These are phyloP conservation scores for Esox niger DNA, from an alignment of 2,113 vertebrate species.

Conservation along the genomic window DNA sequence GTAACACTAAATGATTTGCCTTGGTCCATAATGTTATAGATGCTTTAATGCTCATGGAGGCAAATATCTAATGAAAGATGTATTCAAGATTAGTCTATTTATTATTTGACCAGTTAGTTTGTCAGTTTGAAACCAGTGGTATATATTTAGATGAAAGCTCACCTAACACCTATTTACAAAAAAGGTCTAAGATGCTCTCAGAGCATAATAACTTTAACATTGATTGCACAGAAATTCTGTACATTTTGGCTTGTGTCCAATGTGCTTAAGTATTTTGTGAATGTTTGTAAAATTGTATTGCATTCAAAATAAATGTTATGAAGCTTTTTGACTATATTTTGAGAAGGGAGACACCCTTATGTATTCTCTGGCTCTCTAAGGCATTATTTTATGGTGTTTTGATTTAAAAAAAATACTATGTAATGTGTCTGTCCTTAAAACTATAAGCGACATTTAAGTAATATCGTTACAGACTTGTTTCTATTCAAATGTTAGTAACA, in stretches of 20 bases:
- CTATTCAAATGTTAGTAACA: too few species aligned
- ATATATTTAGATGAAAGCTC: neutral
- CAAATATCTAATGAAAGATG: neutral
- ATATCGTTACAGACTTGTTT: too few species aligned
- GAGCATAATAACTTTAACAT: neutral
- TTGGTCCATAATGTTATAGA: neutral
- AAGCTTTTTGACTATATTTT: neutral
- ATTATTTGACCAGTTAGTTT: conserved; percentile 3
- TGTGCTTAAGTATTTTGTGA: too few species aligned
- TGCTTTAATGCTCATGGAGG: neutral
- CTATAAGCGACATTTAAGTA: too few species aligned
- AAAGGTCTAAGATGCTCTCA: neutral
- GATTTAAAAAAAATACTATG: neutral
- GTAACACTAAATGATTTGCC: neutral
- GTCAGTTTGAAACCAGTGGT: neutral
- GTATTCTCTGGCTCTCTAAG: neutral
- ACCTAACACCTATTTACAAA: neutral
- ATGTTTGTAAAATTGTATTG: too few species aligned
- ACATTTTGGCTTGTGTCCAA: neutral
- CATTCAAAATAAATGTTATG: neutral
- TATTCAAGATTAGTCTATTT: neutral
- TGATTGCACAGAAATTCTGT: neutral
- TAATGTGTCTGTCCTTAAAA: neutral
- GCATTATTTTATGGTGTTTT: neutral
- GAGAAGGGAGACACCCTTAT: neutral